Evolutionary conservation across 1,140 invertebrate species (phyloP).

Genomic region (Phthorimaea operculella): DNA sequence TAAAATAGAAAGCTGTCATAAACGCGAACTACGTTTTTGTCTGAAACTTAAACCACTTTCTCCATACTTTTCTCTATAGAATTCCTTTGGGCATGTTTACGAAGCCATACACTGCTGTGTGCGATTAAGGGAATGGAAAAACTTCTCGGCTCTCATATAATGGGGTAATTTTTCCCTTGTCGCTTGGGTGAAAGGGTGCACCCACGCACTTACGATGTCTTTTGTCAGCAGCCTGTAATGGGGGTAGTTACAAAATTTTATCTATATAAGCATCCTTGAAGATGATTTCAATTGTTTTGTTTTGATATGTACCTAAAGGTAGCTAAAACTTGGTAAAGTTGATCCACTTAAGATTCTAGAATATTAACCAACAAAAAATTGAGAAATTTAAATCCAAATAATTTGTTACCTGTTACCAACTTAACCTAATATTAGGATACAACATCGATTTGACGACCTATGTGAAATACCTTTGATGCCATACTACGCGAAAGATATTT

Average conservation of each 20-base stretch:
- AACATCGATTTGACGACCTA: too few relatives aligned
- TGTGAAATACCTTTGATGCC: too few relatives aligned
- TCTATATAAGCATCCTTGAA: background rate
- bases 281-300: background rate
- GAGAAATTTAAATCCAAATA: too few relatives aligned
- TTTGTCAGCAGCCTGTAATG: background rate
- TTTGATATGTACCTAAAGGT: background rate
- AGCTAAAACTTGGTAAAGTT: background rate
- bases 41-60: background rate
- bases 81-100: background rate
- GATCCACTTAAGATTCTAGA: too few relatives aligned
- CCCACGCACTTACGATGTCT: background rate
- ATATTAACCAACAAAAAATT: too few relatives aligned
- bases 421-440: too few relatives aligned
- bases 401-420: too few relatives aligned
- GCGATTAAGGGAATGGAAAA: background rate
- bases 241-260: background rate
- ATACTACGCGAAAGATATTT: too few relatives aligned
- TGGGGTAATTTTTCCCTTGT: constrained; percentile 1
- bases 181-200: background rate
- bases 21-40: background rate
- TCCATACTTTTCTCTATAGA: background rate
- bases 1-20: too few relatives aligned
- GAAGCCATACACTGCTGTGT: background rate
- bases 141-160: background rate